phyloP scores from a whole-genome alignment of 1,140 invertebrate genomes.

The Ectropis grisescens region DNA sequence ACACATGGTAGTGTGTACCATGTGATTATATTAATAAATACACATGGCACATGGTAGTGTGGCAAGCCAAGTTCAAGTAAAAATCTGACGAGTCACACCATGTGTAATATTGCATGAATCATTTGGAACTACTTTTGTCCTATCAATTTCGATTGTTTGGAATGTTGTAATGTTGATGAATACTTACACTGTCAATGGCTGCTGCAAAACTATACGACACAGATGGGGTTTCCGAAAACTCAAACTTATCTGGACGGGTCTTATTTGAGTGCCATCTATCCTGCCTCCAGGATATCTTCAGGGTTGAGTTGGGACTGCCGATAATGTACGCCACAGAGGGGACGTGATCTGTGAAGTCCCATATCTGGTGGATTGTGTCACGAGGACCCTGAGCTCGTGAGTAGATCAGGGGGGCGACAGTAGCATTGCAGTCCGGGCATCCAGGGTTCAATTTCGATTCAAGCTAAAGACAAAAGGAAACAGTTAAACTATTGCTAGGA shows the following conservation, averaged over 20 bases:
- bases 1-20: too few species aligned
- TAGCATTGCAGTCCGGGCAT: constrained; percentile 25
- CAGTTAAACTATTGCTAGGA: too few species aligned
- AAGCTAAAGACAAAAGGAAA: constrained; percentile 27
- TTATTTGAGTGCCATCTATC: too few species aligned
- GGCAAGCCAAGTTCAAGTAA: too few species aligned
- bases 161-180: too few species aligned
- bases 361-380: constrained; percentile 73
- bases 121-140: too few species aligned
- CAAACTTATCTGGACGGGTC: constrained; percentile 42
- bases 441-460: constrained; percentile 41
- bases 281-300: constrained; percentile 61
- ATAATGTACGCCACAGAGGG: constrained; percentile 69
- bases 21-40: too few species aligned
- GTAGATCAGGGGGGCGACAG: constrained; percentile 60
- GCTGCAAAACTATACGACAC: constrained; percentile 71
- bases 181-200: constrained; percentile 69
- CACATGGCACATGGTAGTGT: too few species aligned
- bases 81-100: too few species aligned
- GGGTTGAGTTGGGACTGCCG: constrained; percentile 42
- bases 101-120: too few species aligned
- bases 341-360: constrained; percentile 70
- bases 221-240: constrained; percentile 55
- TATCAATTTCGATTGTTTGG: too few species aligned
- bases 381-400: constrained; percentile 60